These are phyloP conservation scores for Neoscelio sp. DNA, from an alignment of 2,888 invertebrate genomes.

Conservation along the genomic window DNA sequence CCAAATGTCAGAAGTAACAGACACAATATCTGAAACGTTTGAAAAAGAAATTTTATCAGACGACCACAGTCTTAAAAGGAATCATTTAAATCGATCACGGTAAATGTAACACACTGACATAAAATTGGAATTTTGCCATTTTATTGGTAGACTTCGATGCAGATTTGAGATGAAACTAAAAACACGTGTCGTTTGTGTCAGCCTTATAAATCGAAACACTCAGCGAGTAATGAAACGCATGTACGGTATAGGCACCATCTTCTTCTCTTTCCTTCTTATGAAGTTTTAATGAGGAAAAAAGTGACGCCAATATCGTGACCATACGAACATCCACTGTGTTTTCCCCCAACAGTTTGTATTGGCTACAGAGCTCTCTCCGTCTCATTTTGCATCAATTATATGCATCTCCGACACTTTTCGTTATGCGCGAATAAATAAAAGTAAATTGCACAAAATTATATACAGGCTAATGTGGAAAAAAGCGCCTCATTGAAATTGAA, in stretches of 20 bases:
- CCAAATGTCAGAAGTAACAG: too few relatives aligned
- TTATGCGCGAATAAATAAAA: constrained; percentile 60
- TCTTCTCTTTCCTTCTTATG: too few relatives aligned
- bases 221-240: constrained; percentile 58
- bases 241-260: too few relatives aligned
- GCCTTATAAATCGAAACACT: constrained; percentile 68
- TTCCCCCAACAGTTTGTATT: constrained; percentile 37
- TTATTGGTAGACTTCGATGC: constrained; percentile 30
- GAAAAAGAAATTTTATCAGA: too few relatives aligned
- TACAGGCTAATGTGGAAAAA: constrained; percentile 34
- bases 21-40: too few relatives aligned
- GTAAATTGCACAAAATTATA: constrained; percentile 55
- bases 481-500: constrained; percentile 32
- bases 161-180: constrained; percentile 56
- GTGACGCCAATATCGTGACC: too few relatives aligned
- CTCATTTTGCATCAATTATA: constrained; percentile 62
- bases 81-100: not conserved
- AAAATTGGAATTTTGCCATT: constrained; percentile 52
- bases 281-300: too few relatives aligned
- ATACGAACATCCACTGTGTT: too few relatives aligned
- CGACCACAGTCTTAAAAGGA: too few relatives aligned
- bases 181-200: constrained; percentile 35
- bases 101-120: constrained; percentile 45
- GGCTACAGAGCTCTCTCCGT: constrained; percentile 59
- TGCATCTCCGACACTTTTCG: constrained; percentile 51